Evolutionary conservation across 2,888 invertebrate species (phyloP).

Genomic region (Lasioglossum zephyrum): DNA sequence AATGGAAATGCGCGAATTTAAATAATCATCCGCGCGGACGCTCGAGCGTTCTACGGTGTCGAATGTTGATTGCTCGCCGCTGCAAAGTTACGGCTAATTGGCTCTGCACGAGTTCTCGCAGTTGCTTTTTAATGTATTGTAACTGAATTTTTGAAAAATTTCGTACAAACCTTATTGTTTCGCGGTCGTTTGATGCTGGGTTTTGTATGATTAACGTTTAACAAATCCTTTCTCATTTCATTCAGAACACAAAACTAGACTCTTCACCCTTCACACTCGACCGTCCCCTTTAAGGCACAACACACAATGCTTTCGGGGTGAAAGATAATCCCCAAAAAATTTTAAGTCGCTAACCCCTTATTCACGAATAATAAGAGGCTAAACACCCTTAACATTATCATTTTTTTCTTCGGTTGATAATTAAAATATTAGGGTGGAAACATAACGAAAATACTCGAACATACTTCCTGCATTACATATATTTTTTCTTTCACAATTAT

Average conservation of each 20-base stretch:
- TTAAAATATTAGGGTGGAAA: too few species aligned
- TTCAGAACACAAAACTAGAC: background rate
- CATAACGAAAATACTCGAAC: too few species aligned
- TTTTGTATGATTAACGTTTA: fast-evolving
- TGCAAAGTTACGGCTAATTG: constrained; percentile 12
- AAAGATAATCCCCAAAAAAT: too few species aligned
- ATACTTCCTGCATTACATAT: too few species aligned
- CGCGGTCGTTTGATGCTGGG: background rate
- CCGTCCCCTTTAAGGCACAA: too few species aligned
- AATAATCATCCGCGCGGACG: background rate
- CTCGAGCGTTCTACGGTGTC: background rate
- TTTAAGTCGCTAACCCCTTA: too few species aligned
- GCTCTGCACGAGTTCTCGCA: background rate
- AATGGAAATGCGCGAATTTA: constrained; percentile 3
- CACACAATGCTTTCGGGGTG: too few species aligned
- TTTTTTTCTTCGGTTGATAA: too few species aligned
- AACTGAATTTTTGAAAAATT: background rate
- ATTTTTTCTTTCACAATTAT: too few species aligned
- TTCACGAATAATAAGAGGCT: too few species aligned
- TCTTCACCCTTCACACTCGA: too few species aligned
- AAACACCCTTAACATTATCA: too few species aligned
- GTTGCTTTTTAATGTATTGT: constrained; percentile 1
- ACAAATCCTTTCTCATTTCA: background rate
- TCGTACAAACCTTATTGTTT: background rate
- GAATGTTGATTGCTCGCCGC: constrained; percentile 1